Evolutionary conservation across 2,888 invertebrate genomes (phyloP), one percentile per base, ranked within the genome.

Genomic region (Bombyx huttoni): DNA sequence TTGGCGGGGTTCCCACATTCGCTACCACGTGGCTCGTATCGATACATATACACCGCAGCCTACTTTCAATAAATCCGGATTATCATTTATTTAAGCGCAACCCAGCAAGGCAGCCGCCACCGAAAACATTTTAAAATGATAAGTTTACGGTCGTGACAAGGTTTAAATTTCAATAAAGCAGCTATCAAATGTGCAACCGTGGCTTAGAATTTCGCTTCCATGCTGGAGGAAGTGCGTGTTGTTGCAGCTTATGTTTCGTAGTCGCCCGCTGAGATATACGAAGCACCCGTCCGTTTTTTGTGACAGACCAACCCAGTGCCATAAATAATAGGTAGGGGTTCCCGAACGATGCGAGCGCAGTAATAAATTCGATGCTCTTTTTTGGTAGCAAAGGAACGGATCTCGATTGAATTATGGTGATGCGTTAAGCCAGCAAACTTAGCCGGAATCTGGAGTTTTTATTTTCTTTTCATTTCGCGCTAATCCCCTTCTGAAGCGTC

Each of bases 261-360:
- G 80, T 75, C 81, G 85, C 88, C 88, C 77, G 88, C 87, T 87
- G 87, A 83, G 88, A 80, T 79, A 81, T 81, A 81, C 80, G 81
- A 78, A 67, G 82, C 85, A 86, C 81, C 83, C 86, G 87, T 81
- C 81, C 79, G 73, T 87, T 88, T 88, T 88, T 88, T 87, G 83
- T 86, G 85, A 86, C 85, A 86, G 85, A 83, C 85, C 82, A 82
- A 87, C 82, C 77, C 80, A 83, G 75, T 81, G 85, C 85, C 86
- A 88, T 88, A 88, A 88, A 88, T 88, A 88, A 88, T 87, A 88
- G 85, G 83, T 81, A 83, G 83, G 87, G 86, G 84, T 80, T 78
- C 82, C 78, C 73, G 76, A 76, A 75, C 75, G 69, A 73, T 74
- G 78, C 73, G 75, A 75, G 82, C 84, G 81, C 86, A 84, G 86